phyloP scores from a whole-genome alignment of 2,888 invertebrate species.

The Idaea aversata region DNA sequence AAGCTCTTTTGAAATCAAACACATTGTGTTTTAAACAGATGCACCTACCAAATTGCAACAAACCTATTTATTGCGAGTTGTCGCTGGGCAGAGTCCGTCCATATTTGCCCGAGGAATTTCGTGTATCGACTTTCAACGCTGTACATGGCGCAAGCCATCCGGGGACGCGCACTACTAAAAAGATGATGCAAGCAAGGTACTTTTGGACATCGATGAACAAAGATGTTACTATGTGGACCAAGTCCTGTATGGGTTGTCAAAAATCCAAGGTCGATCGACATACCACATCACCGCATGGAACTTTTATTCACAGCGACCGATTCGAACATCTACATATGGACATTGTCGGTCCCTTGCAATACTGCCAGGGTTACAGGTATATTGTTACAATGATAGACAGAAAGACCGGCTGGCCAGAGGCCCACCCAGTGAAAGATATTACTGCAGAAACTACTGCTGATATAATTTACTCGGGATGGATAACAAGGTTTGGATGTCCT shows the following conservation, averaged over 20 bases:
- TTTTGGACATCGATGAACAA: conserved; percentile 20
- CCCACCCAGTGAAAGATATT: conserved; percentile 23
- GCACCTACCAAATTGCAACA: conserved; percentile 4
- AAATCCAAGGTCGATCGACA: conserved; percentile 18
- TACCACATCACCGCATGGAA: conserved; percentile 13
- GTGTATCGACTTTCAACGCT: conserved; percentile 8
- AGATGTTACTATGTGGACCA: conserved; percentile 15
- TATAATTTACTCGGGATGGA: conserved; percentile 23
- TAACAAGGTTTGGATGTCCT: conserved; percentile 23
- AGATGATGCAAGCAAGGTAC: conserved; percentile 7
- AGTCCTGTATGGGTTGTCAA: conserved; percentile 22
- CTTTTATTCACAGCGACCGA: conserved; percentile 11
- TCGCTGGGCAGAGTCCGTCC: conserved; percentile 12
- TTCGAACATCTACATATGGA: conserved; percentile 20
- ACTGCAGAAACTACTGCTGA: conserved; percentile 25
- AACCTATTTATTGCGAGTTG: conserved; percentile 17
- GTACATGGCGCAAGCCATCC: conserved; percentile 12
- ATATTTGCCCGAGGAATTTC: conserved; percentile 16
- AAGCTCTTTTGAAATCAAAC: neutral
- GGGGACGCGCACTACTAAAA: conserved; percentile 6
- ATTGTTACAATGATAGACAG: conserved; percentile 30
- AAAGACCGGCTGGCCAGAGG: conserved; percentile 32
- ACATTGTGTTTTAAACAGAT: conserved; percentile 1
- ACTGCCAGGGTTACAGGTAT: conserved; percentile 22
- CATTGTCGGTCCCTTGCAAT: conserved; percentile 28